These are phyloP conservation scores for Intellagama lesueurii DNA, from an alignment of 2,797 vertebrate genomes.

Conservation along the genomic window DNA sequence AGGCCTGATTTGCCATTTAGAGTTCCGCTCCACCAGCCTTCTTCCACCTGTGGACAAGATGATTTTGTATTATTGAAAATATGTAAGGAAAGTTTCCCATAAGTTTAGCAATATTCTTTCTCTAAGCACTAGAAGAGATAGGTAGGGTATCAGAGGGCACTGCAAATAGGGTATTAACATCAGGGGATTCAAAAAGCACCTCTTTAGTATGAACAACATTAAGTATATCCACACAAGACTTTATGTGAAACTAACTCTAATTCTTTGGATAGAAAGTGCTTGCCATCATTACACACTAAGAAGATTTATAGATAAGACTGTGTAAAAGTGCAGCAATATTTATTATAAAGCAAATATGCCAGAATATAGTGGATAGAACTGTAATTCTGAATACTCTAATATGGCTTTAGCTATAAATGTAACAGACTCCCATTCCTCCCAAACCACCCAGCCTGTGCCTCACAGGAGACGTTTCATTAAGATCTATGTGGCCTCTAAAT, in stretches of 20 bases:
- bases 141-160: background rate
- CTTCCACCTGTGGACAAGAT: conserved; percentile 85
- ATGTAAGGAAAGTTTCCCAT: background rate
- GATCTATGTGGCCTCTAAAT: too few species aligned
- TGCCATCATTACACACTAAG: background rate
- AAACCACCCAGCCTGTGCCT: background rate
- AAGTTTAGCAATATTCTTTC: background rate
- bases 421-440: background rate
- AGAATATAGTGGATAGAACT: background rate
- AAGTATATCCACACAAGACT: background rate
- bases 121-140: background rate
- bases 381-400: background rate
- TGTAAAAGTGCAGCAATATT: background rate
- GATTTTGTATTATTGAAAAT: background rate
- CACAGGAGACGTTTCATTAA: background rate
- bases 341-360: background rate
- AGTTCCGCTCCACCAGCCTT: conserved; percentile 95
- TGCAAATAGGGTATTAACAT: background rate
- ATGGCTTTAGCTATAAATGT: background rate
- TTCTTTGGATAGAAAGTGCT: background rate
- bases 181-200: background rate
- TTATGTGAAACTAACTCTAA: too few species aligned
- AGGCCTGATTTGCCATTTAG: conserved; percentile 87
- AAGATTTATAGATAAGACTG: background rate
- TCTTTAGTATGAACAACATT: background rate